Percentiles rank a stretch among this genome's conserved stretches.
These are phyloP conservation scores for Myotis daubentonii DNA, from an alignment of 2,797 vertebrate genomes.

Conservation along the genomic window DNA sequence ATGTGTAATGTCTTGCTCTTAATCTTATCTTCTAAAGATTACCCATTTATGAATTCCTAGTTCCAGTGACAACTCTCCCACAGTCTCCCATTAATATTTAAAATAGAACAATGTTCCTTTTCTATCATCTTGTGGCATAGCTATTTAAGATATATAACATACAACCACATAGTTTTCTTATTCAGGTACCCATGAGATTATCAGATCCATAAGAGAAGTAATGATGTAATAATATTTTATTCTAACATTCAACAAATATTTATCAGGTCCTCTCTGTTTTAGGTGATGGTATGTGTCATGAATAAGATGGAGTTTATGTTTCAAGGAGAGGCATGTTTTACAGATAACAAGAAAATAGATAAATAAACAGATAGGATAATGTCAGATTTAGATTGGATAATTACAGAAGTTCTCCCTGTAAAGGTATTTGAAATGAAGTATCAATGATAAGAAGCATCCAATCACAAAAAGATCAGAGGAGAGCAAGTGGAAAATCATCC, in stretches of 20 bases:
- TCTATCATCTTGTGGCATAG: not conserved
- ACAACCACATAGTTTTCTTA: not conserved
- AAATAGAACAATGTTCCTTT: not conserved
- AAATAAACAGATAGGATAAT: not conserved
- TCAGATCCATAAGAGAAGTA: not conserved
- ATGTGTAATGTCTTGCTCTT: not conserved
- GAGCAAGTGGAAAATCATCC: not conserved
- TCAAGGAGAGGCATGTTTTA: not conserved
- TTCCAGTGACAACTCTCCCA: not conserved
- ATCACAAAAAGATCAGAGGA: not conserved
- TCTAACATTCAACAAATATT: constrained; percentile 4
- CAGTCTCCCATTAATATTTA: not conserved
- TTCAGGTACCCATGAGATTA: not conserved
- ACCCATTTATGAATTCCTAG: constrained; percentile 1
- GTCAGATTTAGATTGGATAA: not conserved
- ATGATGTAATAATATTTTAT: not conserved
- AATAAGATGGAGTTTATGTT: not conserved
- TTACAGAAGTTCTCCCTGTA: not conserved
- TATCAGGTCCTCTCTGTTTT: not conserved
- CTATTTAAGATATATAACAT: not conserved
- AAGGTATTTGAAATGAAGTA: not conserved
- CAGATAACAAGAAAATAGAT: not conserved
- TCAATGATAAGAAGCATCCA: not conserved
- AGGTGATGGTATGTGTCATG: not conserved
- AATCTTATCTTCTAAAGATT: not conserved